Evolutionary conservation across 2,113 vertebrate species (phyloP), one percentile per base, ranked within the genome.

Genomic region (Origma solitaria): DNA sequence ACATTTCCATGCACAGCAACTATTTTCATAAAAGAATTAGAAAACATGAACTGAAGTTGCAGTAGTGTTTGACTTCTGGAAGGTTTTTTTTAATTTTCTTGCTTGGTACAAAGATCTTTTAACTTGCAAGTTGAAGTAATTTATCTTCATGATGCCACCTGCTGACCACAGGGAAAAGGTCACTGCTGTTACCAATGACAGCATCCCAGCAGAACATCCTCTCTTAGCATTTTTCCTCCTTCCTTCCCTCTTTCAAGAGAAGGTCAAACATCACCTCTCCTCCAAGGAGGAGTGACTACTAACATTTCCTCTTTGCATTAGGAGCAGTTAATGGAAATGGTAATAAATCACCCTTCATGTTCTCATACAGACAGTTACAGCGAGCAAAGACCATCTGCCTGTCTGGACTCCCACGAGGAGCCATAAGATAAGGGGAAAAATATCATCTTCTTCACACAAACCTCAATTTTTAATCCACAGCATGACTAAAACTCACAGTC

Each of bases 141-240:
- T 96, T 90, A 57, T 96, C 92, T 97, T 88, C 78, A 86, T 65
- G 80, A 88, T 93, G 90, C 76, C 92, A 81, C 82, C 75, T 93
- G 79, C 88, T 93, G 95, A 95, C 90, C 94, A 92, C 71, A 37
- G 88, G 82, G 79, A 97, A 94, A 94, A 96, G 94, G 95, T 94
- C 93, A 90, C 69, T 71, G 68, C 64, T 95, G 62, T 73, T 93
- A 82, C 56, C 76, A 86, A 1, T 78, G 90, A 86, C 90, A 93
- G 82, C 25, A 68, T 54, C 80, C 86, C 83, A 88, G 93, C 57
- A 93, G 85, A 93, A 44, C 80, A 84, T 44, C 76, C 64, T 90
- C 71, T 91, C 68, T 57, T 70, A 71, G 44, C 88, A 75, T 90
- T 95, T 90, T 88, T 77, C 54, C 82, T 92, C 86, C 53, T 84